Evolutionary conservation across 2,113 vertebrate species (phyloP).

Genomic region (Pipra filicauda): DNA sequence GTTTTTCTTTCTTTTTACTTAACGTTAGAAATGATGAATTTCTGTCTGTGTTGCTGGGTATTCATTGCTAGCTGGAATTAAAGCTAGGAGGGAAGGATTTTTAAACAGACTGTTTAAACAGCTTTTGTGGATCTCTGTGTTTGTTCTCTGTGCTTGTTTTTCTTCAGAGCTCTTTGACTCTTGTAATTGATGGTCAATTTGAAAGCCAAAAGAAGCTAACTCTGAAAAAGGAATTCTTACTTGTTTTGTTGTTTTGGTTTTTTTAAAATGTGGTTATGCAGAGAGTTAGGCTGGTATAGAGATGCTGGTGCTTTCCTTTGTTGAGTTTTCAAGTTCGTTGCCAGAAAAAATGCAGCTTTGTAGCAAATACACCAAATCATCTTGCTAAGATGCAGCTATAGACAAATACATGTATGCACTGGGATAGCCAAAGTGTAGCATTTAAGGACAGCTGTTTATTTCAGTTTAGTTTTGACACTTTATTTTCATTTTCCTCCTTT

Average conservation of each 20-base stretch:
- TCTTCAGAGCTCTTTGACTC: constrained; percentile 38
- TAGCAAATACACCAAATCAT: background rate
- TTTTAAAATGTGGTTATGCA: background rate
- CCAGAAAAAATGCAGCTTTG: background rate
- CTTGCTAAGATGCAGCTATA: background rate
- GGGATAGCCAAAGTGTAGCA: background rate
- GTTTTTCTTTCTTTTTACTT: constrained; percentile 38
- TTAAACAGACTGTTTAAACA: constrained; percentile 58
- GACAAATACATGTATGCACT: background rate
- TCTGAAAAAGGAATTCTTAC: constrained; percentile 10
- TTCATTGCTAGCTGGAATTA: constrained; percentile 40
- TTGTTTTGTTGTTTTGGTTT: background rate
- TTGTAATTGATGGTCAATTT: constrained; percentile 53
- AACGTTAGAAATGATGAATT: constrained; percentile 32
- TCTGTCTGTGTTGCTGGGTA: constrained; percentile 17
- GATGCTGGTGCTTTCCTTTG: background rate
- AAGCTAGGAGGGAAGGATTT: constrained; percentile 45
- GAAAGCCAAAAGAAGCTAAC: constrained; percentile 46
- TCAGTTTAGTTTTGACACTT: background rate
- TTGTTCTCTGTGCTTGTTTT: constrained; percentile 64
- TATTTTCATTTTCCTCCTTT: background rate
- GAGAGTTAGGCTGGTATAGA: background rate
- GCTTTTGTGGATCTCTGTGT: constrained; percentile 46
- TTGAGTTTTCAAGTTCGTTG: constrained; percentile 13
- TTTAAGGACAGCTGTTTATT: background rate